Evolutionary conservation across 2,888 invertebrate genomes (phyloP).

Genomic region (Tenthredo scrophulariae): DNA sequence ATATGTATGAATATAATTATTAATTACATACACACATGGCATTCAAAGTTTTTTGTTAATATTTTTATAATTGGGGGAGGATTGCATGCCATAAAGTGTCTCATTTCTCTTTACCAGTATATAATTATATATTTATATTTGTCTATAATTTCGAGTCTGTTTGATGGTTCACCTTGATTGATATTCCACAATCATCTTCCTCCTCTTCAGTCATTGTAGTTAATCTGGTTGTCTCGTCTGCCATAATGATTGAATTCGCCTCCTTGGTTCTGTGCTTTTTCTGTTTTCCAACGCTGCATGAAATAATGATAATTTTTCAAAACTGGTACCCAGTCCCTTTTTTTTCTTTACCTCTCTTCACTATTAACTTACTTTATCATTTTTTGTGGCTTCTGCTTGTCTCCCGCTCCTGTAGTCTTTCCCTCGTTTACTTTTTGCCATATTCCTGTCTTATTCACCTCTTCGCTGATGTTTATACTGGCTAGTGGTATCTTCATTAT

Average conservation of each 20-base stretch:
- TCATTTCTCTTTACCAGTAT: neutral
- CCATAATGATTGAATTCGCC: slow-evolving; percentile 73
- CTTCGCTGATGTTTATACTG: slow-evolving; percentile 94
- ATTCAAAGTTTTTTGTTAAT: neutral
- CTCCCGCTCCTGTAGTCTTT: slow-evolving; percentile 79
- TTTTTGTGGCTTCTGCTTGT: slow-evolving; percentile 70
- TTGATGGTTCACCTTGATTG: slow-evolving; percentile 81
- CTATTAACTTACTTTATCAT: slow-evolving; percentile 70
- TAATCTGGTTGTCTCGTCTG: slow-evolving; percentile 83
- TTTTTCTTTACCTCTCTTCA: neutral
- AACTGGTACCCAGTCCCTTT: neutral
- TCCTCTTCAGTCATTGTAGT: slow-evolving; percentile 94
- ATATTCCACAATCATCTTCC: slow-evolving; percentile 85
- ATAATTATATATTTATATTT: neutral
- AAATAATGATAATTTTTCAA: neutral
- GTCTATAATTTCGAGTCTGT: slow-evolving; percentile 60
- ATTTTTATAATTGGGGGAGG: neutral
- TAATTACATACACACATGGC: neutral
- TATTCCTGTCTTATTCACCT: slow-evolving; percentile 94
- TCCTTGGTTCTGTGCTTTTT: slow-evolving; percentile 87
- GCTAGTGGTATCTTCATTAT: slow-evolving; percentile 93
- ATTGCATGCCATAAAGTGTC: neutral
- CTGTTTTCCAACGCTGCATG: slow-evolving; percentile 80
- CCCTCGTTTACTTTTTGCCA: slow-evolving; percentile 94
- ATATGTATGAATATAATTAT: neutral